phyloP scores from a whole-genome alignment of 1,140 invertebrate species.

The Archivesica marissinica region DNA sequence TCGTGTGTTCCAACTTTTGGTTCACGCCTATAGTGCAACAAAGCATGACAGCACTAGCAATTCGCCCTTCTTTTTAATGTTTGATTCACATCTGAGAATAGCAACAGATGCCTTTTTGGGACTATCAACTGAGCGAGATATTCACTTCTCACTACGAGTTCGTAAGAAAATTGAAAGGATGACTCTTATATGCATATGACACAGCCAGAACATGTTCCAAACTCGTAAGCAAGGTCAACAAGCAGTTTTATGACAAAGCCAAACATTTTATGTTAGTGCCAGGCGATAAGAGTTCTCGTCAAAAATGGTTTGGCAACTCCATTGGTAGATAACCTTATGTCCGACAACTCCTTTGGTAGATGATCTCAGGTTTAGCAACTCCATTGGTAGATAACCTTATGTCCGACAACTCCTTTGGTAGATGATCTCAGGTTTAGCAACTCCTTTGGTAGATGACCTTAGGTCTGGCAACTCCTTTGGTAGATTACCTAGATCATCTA shows the following conservation, averaged over 20 bases:
- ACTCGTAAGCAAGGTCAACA: background rate
- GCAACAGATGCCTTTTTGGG: conserved; percentile 32
- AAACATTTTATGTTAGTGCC: background rate
- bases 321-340: no score
- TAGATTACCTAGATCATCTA: no score
- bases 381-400: no score
- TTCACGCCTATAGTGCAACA: conserved; percentile 5
- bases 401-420: no score
- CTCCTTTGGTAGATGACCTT: no score
- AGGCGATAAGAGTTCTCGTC: conserved; percentile 2
- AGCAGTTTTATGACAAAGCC: conserved; percentile 6
- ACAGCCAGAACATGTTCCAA: background rate
- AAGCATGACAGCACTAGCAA: background rate
- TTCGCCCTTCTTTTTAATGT: conserved; percentile 26
- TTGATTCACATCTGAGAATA: background rate
- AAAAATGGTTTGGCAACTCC: no score
- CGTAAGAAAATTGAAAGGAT: background rate
- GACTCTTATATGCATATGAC: background rate
- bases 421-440: no score
- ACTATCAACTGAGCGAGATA: background rate
- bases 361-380: no score
- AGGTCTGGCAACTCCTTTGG: no score
- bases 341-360: no score
- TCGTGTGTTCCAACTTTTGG: background rate
- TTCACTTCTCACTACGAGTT: background rate